phyloP scores from a whole-genome alignment of 2,113 vertebrate genomes.

The Anguilla japonica region DNA sequence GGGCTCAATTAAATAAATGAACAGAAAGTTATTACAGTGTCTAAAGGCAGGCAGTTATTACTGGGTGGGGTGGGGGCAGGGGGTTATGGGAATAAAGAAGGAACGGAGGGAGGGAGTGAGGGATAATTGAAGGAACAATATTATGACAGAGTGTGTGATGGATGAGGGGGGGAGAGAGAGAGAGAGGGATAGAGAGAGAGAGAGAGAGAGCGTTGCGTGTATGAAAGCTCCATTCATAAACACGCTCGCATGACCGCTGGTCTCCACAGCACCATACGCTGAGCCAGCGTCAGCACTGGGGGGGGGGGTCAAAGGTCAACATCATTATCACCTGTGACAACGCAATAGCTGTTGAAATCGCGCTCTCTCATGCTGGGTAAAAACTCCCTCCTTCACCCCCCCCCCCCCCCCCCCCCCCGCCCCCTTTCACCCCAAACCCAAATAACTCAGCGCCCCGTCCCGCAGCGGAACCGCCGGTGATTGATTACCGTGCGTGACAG shows the following conservation, averaged over 20 bases:
- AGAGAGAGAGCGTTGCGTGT: not conserved
- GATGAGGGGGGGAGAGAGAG: slow-evolving; percentile 17
- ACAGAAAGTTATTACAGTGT: slow-evolving; percentile 45
- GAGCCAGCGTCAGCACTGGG: no score
- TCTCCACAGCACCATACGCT: no score
- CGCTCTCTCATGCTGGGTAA: no score
- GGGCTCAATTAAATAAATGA: slow-evolving; percentile 48
- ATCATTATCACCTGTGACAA: not conserved
- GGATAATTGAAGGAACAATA: slow-evolving; percentile 44
- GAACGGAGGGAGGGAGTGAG: slow-evolving; percentile 9
- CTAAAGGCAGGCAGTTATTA: slow-evolving; percentile 34
- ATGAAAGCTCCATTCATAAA: not conserved
- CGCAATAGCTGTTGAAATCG: not conserved
- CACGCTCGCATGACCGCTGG: no score
- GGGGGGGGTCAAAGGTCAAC: not conserved
- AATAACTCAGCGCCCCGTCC: not conserved
- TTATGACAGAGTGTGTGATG: slow-evolving; percentile 40
- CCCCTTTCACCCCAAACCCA: not conserved
- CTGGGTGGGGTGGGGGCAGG: not conserved
- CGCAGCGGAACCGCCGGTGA: no score
- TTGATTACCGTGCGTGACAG: no score
- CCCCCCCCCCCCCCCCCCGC: no score
- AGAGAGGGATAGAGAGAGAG: not conserved
- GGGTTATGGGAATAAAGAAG: slow-evolving; percentile 15
- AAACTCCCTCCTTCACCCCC: no score